Percentiles rank a stretch among this genome's conserved stretches.
Conservation (phyloP, 2,888 invertebrate species). For the Agapetus fuscipes region DNA sequence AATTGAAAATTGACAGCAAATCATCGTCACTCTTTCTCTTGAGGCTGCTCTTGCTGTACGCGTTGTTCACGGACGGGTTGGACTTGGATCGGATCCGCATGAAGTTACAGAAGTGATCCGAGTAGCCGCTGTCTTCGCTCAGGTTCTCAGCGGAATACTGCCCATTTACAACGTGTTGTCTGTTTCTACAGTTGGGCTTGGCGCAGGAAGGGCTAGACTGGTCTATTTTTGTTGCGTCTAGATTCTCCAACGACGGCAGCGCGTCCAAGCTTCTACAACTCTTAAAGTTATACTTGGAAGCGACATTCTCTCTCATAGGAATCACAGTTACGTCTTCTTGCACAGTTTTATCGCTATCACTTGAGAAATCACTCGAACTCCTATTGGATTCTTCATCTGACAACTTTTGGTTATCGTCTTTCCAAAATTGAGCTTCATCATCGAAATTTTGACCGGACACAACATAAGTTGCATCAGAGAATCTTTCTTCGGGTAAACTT, state of each 20-base stretch:
- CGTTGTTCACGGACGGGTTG: constrained; percentile 35
- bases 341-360: constrained; percentile 25
- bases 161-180: constrained; percentile 26
- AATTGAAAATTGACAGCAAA: constrained; percentile 19
- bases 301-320: constrained; percentile 20
- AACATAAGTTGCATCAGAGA: constrained; percentile 22
- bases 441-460: constrained; percentile 22
- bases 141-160: constrained; percentile 67
- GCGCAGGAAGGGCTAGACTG: constrained; percentile 22
- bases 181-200: constrained; percentile 1
- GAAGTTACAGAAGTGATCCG: constrained; percentile 41
- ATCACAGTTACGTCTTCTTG: constrained; percentile 23
- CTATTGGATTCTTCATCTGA: constrained; percentile 23
- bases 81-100: constrained; percentile 33
- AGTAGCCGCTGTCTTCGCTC: constrained; percentile 72
- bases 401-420: constrained; percentile 24
- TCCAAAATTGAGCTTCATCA: constrained; percentile 28
- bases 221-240: constrained; percentile 22
- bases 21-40: constrained; percentile 17
- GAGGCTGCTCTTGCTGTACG: constrained; percentile 13
- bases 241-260: constrained; percentile 24
- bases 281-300: constrained; percentile 27
- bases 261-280: constrained; percentile 36
- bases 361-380: constrained; percentile 39
- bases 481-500: constrained; percentile 21